Evolutionary conservation across 2,113 vertebrate genomes (phyloP), one percentile per base, ranked within the genome.

Genomic region (Neopipo cinnamomea): DNA sequence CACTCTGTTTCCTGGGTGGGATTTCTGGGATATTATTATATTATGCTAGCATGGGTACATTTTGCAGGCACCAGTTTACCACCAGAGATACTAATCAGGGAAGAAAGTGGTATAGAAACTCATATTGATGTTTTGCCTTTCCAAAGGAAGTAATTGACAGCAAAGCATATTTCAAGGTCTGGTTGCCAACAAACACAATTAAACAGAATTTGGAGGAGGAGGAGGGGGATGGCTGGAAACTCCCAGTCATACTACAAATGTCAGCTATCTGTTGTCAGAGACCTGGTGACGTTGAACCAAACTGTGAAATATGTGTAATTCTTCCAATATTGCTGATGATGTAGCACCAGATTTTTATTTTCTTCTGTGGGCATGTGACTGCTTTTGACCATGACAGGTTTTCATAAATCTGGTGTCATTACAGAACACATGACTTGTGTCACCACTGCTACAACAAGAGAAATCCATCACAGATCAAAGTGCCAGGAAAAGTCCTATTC

Each of bases 401-500:
- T 96, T 95, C 95, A 97, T 93, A 93, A 94, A 97, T 95, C 94
- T 96, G 94, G 89, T 94, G 88, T 92, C 95, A 75, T 65, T 96
- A 72, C 62, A 87, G 88, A 96, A 92, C 96, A 96, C 95, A 94
- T 92, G 95, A 96, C 88, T 96, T 94, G 85, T 96, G 95, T 95
- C 91, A 93, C 90, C 83, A 96, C 92, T 92, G 95, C 85, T 93
- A 93, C 88, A 94, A 82, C 70, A 95, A 91, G 93, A 95, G 85
- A 97, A 95, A 96, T 94, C 86, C 88, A 94, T 96, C 95, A 87
- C 5, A 59, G 92, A 94, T 86, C 95, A 92, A 93, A 92, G 68
- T 88, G 92, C 91, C 93, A 96, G 93, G 72, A 93, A 94, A 95
- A 94, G 91, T 90, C 86, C 80, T 89, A 85, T 91, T 94, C 83